A percentile compares a stretch with the other conserved stretches of the same genome.
Conservation (phyloP, 2,113 vertebrate species). For the Gasterosteus aculeatus region DNA sequence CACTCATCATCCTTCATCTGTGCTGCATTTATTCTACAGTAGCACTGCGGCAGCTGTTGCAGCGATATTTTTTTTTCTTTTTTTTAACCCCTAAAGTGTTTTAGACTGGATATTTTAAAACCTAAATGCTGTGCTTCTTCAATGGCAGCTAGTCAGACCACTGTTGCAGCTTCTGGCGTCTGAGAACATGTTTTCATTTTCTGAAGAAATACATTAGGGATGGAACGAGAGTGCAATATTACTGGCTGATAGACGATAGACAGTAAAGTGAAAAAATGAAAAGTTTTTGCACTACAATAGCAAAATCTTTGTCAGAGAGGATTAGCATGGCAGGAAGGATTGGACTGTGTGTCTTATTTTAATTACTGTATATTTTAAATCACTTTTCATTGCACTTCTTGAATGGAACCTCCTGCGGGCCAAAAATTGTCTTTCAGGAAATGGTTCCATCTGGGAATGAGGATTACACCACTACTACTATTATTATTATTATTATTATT, state of each 20-base stretch:
- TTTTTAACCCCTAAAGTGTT: constrained; percentile 2
- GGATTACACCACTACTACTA: constrained; percentile 82
- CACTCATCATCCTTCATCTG: constrained; percentile 63
- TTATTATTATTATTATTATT: constrained; percentile 81
- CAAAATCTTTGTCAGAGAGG: constrained; percentile 64
- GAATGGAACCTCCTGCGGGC: constrained; percentile 65
- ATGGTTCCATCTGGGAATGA: constrained; percentile 78
- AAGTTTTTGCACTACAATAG: constrained; percentile 52
- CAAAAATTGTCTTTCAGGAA: constrained; percentile 69
- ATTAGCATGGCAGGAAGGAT: constrained; percentile 62
- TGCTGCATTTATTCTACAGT: constrained; percentile 58
- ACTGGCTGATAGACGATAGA: constrained; percentile 49
- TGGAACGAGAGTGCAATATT: constrained; percentile 23
- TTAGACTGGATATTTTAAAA: constrained; percentile 38
- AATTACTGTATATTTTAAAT: constrained; percentile 78
- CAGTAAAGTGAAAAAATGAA: constrained; percentile 46
- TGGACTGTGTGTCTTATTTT: constrained; percentile 69
- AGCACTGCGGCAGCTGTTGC: constrained; percentile 63
- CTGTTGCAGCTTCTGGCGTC: constrained; percentile 29
- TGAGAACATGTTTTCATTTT: constrained; percentile 46
- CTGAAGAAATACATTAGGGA: constrained; percentile 36
- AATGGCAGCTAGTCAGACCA: constrained; percentile 40
- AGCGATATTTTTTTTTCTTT: not conserved
- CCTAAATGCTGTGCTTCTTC: constrained; percentile 37
- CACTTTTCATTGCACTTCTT: constrained; percentile 67